These are phyloP conservation scores for Tachysurus fulvidraco DNA, from an alignment of 2,113 vertebrate genomes.

Conservation along the genomic window DNA sequence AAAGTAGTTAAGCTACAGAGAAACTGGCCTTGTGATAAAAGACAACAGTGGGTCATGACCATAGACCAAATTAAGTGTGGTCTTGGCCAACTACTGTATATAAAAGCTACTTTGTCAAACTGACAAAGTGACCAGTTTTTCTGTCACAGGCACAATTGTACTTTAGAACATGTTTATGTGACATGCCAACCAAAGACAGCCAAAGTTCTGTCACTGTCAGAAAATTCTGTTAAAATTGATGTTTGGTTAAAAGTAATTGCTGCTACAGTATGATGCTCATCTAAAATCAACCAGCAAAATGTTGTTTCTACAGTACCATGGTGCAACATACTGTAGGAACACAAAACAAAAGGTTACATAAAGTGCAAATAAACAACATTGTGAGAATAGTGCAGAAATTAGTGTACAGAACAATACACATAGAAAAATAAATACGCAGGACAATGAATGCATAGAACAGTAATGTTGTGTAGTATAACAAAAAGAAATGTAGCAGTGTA, in stretches of 20 bases:
- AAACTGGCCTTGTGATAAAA: neutral
- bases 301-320: neutral
- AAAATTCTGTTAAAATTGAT: neutral
- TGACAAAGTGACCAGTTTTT: neutral
- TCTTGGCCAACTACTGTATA: too few species aligned
- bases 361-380: neutral
- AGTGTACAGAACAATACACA: neutral
- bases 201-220: neutral
- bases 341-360: neutral
- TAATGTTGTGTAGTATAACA: neutral
- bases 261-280: neutral
- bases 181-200: neutral
- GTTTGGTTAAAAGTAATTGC: neutral
- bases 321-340: too few species aligned
- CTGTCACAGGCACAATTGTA: neutral
- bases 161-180: neutral
- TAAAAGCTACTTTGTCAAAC: neutral
- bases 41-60: neutral
- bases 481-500: neutral
- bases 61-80: too few species aligned
- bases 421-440: neutral
- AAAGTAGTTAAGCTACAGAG: too few species aligned
- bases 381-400: neutral
- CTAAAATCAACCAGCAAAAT: neutral
- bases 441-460: neutral